phyloP scores from a whole-genome alignment of 2,113 vertebrate genomes.

The Silurus glanis region DNA sequence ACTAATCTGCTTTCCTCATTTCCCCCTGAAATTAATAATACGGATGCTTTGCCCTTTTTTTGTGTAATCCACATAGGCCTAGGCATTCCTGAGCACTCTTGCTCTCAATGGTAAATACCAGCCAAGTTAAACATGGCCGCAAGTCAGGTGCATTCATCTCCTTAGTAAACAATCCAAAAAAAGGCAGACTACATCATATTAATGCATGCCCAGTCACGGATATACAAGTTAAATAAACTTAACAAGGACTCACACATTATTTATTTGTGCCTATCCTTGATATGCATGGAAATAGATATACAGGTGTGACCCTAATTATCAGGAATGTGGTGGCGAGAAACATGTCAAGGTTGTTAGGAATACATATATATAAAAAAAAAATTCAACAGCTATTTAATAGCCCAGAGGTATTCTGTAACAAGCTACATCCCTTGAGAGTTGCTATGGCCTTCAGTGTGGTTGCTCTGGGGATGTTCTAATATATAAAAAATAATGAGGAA shows the following conservation, averaged over 20 bases:
- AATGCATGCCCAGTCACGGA: not conserved
- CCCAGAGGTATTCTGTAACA: conserved; percentile 77
- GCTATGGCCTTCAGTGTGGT: conserved; percentile 66
- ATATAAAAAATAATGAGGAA: conserved; percentile 76
- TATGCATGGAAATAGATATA: conserved; percentile 10
- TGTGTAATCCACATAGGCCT: conserved; percentile 53
- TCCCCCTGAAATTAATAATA: conserved; percentile 66
- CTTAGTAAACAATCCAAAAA: not conserved
- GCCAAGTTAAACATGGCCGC: conserved; percentile 29
- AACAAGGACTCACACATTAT: conserved; percentile 14
- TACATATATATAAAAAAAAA: conserved; percentile 56
- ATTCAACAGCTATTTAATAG: conserved; percentile 69
- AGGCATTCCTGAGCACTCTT: conserved; percentile 14
- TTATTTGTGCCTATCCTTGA: not conserved
- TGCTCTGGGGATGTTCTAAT: conserved; percentile 64
- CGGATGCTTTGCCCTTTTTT: conserved; percentile 53
- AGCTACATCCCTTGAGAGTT: conserved; percentile 66
- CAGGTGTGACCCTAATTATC: conserved; percentile 46
- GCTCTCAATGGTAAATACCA: conserved; percentile 6
- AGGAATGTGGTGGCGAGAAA: conserved; percentile 44
- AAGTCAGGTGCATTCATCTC: conserved; percentile 6
- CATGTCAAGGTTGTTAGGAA: conserved; percentile 60
- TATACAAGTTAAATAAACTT: not conserved
- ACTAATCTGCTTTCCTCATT: conserved; percentile 69
- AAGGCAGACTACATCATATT: not conserved